Percentiles rank a stretch among this genome's conserved stretches.
These are phyloP conservation scores for Brachionus rotundiformis DNA, from an alignment of 1,140 invertebrate genomes.

Conservation along the genomic window DNA sequence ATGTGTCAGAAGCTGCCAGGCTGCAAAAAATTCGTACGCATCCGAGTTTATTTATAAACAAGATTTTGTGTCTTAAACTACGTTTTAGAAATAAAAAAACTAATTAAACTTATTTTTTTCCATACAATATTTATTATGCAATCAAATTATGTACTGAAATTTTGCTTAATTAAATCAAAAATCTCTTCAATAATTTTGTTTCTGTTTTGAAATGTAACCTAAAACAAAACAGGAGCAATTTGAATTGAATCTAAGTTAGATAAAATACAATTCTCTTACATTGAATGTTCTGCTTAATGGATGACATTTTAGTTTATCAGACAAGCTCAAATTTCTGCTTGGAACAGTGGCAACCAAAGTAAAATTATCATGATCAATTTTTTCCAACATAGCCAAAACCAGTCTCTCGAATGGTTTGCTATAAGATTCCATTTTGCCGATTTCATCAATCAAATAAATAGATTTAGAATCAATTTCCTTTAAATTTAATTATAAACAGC, in stretches of 20 bases:
- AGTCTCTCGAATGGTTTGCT: constrained; percentile 40
- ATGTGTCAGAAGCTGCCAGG: constrained; percentile 75
- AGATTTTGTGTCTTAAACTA: constrained; percentile 68
- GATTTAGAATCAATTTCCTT: background rate
- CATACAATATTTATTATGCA: background rate
- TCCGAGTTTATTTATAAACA: constrained; percentile 84
- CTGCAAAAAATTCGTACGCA: constrained; percentile 70
- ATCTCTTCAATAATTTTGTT: background rate
- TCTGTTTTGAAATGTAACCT: constrained; percentile 38
- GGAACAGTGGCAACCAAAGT: constrained; percentile 30
- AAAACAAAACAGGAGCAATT: background rate
- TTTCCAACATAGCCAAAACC: background rate
- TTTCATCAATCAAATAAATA: constrained; percentile 36
- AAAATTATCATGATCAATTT: constrained; percentile 30
- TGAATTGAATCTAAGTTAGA: no score
- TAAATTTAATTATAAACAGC: background rate
- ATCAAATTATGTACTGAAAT: background rate
- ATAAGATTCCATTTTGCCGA: constrained; percentile 46
- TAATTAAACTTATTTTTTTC: background rate
- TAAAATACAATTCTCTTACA: constrained; percentile 4
- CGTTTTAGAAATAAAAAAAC: constrained; percentile 44
- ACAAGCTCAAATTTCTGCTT: background rate
- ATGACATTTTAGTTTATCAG: constrained; percentile 35
- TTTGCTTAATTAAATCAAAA: constrained; percentile 5
- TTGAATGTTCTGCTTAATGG: background rate